Evolutionary conservation across 2,888 invertebrate genomes (phyloP), one percentile per base, ranked within the genome.

Genomic region (Nemotelus pantherinus): DNA sequence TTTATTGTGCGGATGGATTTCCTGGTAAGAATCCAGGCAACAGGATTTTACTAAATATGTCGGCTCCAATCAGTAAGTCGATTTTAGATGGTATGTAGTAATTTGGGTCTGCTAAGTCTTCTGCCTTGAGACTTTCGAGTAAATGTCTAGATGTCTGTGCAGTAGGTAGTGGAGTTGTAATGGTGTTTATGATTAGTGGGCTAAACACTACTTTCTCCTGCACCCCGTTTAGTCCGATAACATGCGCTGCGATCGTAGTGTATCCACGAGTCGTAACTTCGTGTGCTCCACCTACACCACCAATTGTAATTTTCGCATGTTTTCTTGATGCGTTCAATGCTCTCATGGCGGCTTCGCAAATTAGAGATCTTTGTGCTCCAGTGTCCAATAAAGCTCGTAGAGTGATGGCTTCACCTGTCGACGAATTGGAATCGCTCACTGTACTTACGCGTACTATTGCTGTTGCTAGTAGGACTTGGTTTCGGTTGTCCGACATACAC

Each of bases 31-130:
- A 7, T 9, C 50, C 50, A 50, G 50, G 1, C 50, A 50, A 50
- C 9, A 50, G 50, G 67, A 57, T 55, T 78, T 72, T 48, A 25
- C 45, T 55, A 9, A 5, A n/a, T 78, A 79, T 80, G 5, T n/a
- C n/a, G 6, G n/a, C 60, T 60, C 60, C 41, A 60, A 60, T 60
- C 25, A 60, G 50, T 5, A 50, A 9, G 9, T 50, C 50, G 50
- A 50, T 50, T 50, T 50, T 50, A 5, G 50, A 50, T 50, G 50
- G 50, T 9, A 50, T 50, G 50, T 50, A 50, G 50, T 50, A 50
- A 7, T 50, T 50, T 1, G 6, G 1, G 50, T 50, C 50, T 50
- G 50, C 50, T 9, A 50, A 50, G 1, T 9, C 50, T 50, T 50
- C 50, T 50, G 50, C 9, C 9, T 50, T 50, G 50, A 50, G 50